A percentile compares a stretch with the other conserved stretches of the same genome.
Conservation (phyloP, 2,797 vertebrate species). For the Acrocephalus scirpaceus region DNA sequence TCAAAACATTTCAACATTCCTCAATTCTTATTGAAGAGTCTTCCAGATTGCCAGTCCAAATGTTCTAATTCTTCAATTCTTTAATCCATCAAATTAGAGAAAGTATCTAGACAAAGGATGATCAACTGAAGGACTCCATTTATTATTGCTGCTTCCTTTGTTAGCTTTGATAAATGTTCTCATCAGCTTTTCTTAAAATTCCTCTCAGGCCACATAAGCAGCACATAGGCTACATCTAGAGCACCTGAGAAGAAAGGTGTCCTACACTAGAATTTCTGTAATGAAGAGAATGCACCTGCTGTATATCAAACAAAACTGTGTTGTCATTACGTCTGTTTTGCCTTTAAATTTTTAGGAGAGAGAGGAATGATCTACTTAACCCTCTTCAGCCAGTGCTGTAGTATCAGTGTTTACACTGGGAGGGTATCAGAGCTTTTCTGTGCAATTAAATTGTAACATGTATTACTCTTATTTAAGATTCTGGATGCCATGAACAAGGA, state of each 20-base stretch:
- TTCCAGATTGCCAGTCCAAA: not conserved
- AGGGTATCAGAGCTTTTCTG: not conserved
- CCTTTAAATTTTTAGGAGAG: not conserved
- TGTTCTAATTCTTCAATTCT: not conserved
- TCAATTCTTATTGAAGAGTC: not conserved
- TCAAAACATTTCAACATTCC: not conserved
- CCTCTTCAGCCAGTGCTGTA: not conserved
- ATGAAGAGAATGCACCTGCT: not conserved
- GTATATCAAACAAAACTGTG: not conserved
- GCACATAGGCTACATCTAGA: not conserved
- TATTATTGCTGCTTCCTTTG: not conserved
- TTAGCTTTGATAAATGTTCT: not conserved
- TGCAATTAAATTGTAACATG: not conserved
- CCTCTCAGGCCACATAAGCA: not conserved
- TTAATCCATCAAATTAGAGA: not conserved
- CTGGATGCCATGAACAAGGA: slow-evolving; percentile 97
- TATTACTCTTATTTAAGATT: slow-evolving; percentile 78
- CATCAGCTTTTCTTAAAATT: not conserved
- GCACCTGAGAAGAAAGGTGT: not conserved
- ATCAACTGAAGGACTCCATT: not conserved
- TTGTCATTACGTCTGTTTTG: not conserved
- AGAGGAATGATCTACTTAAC: not conserved
- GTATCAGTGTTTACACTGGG: not conserved
- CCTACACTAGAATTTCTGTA: not conserved
- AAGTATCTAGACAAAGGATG: not conserved